A percentile compares a stretch with the other conserved stretches of the same genome.
Evolutionary conservation across 2,113 vertebrate species (phyloP).

Genomic region (Perca fluviatilis): DNA sequence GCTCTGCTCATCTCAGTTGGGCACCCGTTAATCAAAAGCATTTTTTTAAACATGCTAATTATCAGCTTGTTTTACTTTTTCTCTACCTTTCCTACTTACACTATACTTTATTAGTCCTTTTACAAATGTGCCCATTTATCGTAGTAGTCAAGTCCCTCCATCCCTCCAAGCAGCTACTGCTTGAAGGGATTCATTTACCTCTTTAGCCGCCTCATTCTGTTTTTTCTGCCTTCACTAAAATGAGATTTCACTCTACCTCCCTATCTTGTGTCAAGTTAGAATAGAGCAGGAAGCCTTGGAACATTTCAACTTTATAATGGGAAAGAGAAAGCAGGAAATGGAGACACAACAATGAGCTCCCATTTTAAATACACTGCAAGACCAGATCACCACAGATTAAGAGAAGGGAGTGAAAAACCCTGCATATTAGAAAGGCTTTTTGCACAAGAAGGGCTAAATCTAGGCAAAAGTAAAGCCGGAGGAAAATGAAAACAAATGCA

Average conservation of each 20-base stretch:
- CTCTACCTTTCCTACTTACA: background rate
- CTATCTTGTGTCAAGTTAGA: constrained; percentile 59
- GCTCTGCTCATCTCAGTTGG: constrained; percentile 33
- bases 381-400: constrained; percentile 74
- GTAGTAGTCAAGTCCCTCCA: constrained; percentile 15
- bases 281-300: constrained; percentile 41
- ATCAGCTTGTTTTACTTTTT: constrained; percentile 11
- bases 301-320: constrained; percentile 66
- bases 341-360: constrained; percentile 66
- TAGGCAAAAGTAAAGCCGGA: constrained; percentile 67
- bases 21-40: constrained; percentile 26
- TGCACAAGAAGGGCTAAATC: constrained; percentile 65
- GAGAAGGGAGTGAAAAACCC: constrained; percentile 38
- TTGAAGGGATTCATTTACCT: constrained; percentile 39
- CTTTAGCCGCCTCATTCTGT: constrained; percentile 25
- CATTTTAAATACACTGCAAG: constrained; percentile 69
- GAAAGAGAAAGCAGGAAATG: constrained; percentile 57
- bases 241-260: constrained; percentile 60
- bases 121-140: constrained; percentile 32
- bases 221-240: constrained; percentile 52
- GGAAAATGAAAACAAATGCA: constrained; percentile 80
- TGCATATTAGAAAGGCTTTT: constrained; percentile 63
- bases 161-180: constrained; percentile 25
- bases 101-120: constrained; percentile 24
- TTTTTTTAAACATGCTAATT: constrained; percentile 39